A percentile compares a stretch with the other conserved stretches of the same genome.
phyloP scores from a whole-genome alignment of 2,888 invertebrate genomes.

The Kuschelorhynchus macadamiae region DNA sequence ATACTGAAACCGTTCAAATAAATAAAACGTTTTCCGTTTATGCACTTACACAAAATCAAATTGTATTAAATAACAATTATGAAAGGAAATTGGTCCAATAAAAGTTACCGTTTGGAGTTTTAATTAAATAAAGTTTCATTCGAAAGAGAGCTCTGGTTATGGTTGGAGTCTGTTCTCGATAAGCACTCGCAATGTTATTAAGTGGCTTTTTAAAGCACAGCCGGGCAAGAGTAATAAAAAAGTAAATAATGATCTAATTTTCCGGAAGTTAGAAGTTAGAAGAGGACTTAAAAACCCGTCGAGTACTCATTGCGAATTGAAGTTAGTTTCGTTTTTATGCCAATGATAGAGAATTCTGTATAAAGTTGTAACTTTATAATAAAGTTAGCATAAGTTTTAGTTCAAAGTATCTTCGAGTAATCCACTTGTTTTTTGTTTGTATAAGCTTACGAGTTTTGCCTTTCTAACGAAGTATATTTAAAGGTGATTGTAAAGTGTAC shows the following conservation, averaged over 20 bases:
- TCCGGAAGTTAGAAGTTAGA: conserved; percentile 20
- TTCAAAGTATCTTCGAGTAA: neutral
- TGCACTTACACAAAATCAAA: neutral
- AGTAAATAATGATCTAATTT: conserved; percentile 31
- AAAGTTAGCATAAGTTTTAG: too few relatives aligned
- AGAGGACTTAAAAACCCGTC: conserved; percentile 8
- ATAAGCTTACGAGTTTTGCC: neutral
- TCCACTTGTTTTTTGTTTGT: neutral
- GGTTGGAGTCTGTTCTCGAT: conserved; percentile 34
- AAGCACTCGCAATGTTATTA: conserved; percentile 37
- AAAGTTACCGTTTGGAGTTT: conserved; percentile 33
- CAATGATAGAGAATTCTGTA: neutral
- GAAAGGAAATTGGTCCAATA: conserved; percentile 30
- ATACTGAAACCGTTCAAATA: too few relatives aligned
- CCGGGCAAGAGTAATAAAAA: conserved; percentile 15
- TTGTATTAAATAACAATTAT: conserved; percentile 17
- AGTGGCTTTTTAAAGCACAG: conserved; percentile 23
- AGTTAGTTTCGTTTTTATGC: neutral
- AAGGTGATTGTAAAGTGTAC: neutral
- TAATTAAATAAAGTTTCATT: conserved; percentile 43
- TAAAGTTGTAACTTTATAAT: too few relatives aligned
- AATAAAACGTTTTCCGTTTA: too few relatives aligned
- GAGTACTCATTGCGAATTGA: neutral
- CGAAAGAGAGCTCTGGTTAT: conserved; percentile 23
- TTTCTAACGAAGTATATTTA: neutral